A percentile compares a stretch with the other conserved stretches of the same genome.
phyloP scores from a whole-genome alignment of 2,888 invertebrate species.

The Orchestes rusci region DNA sequence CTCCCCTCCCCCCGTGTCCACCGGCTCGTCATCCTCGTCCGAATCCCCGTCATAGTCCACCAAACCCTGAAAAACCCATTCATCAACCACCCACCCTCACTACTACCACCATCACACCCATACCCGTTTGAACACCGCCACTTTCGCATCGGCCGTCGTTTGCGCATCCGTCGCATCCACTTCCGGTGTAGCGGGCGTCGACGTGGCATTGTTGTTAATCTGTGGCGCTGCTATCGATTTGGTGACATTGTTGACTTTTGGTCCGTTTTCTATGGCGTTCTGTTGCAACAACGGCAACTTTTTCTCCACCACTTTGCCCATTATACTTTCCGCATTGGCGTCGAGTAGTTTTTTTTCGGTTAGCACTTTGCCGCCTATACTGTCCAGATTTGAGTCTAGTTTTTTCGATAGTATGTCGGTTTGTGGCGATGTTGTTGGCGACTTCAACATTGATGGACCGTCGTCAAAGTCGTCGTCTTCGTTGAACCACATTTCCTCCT shows the following conservation, averaged over 20 bases:
- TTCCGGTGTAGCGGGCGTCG: constrained; percentile 2
- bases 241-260: too few relatives aligned
- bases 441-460: constrained; percentile 43
- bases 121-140: constrained; percentile 48
- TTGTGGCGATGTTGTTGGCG: constrained; percentile 12
- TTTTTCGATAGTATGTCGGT: constrained; percentile 50
- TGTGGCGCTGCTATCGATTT: constrained; percentile 31
- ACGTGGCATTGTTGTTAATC: constrained; percentile 6
- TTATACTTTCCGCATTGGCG: constrained; percentile 15
- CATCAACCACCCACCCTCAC: neutral
- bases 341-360: constrained; percentile 14
- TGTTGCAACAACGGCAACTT: constrained; percentile 7
- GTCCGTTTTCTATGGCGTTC: constrained; percentile 28
- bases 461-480: constrained; percentile 92
- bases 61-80: constrained; percentile 57
- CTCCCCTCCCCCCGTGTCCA: constrained; percentile 33
- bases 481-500: constrained; percentile 99
- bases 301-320: constrained; percentile 13
- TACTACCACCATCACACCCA: constrained; percentile 22
- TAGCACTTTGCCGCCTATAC: constrained; percentile 42
- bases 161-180: constrained; percentile 26
- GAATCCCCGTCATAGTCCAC: constrained; percentile 98
- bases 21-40: constrained; percentile 86
- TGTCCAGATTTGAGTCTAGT: constrained; percentile 54
- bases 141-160: constrained; percentile 41